Evolutionary conservation across 2,888 invertebrate genomes (phyloP).

Genomic region (Spicauda simplicius): DNA sequence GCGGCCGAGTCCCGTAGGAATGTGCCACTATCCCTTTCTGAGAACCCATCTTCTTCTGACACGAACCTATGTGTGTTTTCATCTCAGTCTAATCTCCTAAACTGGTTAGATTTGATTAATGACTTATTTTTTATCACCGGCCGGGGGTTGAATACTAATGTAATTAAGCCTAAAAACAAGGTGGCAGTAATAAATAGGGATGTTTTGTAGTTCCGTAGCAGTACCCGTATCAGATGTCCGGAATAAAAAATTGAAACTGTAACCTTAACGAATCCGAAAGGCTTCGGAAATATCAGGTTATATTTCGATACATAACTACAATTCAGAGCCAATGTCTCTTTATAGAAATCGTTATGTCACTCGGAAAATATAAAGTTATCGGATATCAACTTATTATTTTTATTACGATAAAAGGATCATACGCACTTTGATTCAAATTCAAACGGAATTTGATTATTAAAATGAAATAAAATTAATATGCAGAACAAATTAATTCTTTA

Average conservation of each 20-base stretch:
- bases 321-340: no score
- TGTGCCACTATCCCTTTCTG: constrained; percentile 69
- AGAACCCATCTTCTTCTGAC: constrained; percentile 50
- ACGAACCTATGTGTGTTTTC: constrained; percentile 27
- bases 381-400: no score
- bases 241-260: neutral
- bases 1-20: constrained; percentile 64
- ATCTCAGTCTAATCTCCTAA: constrained; percentile 46
- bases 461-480: no score
- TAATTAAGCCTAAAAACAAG: constrained; percentile 56
- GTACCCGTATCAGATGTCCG: neutral
- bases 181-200: constrained; percentile 36
- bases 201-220: neutral
- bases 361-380: no score
- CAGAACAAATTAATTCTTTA: no score
- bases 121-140: constrained; percentile 49
- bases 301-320: neutral
- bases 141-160: constrained; percentile 57
- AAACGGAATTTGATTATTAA: no score
- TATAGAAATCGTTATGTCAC: no score
- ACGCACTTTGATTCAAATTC: no score
- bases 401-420: no score
- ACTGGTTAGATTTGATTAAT: constrained; percentile 78
- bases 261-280: neutral
- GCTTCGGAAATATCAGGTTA: neutral